Evolutionary conservation across 1,140 invertebrate genomes (phyloP), one percentile per base, ranked within the genome.

Genomic region (Drosophila rufa): DNA sequence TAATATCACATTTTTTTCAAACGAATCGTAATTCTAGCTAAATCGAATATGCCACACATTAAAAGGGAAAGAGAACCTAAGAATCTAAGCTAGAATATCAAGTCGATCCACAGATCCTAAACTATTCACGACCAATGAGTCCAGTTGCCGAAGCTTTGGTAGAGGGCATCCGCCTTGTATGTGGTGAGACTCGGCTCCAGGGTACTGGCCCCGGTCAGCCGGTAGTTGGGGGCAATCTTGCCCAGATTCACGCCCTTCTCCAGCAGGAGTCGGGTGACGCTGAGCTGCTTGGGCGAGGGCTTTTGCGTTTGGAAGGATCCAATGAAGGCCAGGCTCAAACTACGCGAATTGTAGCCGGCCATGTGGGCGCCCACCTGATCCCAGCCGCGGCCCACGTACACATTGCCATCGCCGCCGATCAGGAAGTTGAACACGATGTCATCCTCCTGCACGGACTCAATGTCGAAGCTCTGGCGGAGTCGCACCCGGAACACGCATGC

Each of bases 391-490:
- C 95, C 95, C 73, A 95, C 94, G 75, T 96, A 96, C 0, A 94
- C 93, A 25, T 94, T 94, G 0, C 95, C 95, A 91, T 96, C 95
- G 50, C 94, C 95, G 11, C 95, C 95, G 48, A 96, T 94, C 12
- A 96, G 80, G 74, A 96, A 96, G 73, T 94, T 95, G 50, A 94
- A 95, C 1, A 93, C 93, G 14, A 96, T 95, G 69, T 96, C 95
- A 47, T 79, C 84, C 92, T 94, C 94, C n/a, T 91, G 85, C 17
- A 91, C 82, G 73, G 94, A 95, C 69, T 96, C 95, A n/a, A 97
- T 96, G 84, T 97, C 96, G 71, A 94, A 96, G 15, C 94, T 95
- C 92, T 97, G 96, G 22, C 96, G 95, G 3, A 93, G 69, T 40
- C 95, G 94, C 2, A 96, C 95, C 0, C 93, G 92, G 0, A 91